Percentiles rank a stretch among this genome's conserved stretches.
phyloP scores from a whole-genome alignment of 2,888 invertebrate species.

The Petrolisthes manimaculis region DNA sequence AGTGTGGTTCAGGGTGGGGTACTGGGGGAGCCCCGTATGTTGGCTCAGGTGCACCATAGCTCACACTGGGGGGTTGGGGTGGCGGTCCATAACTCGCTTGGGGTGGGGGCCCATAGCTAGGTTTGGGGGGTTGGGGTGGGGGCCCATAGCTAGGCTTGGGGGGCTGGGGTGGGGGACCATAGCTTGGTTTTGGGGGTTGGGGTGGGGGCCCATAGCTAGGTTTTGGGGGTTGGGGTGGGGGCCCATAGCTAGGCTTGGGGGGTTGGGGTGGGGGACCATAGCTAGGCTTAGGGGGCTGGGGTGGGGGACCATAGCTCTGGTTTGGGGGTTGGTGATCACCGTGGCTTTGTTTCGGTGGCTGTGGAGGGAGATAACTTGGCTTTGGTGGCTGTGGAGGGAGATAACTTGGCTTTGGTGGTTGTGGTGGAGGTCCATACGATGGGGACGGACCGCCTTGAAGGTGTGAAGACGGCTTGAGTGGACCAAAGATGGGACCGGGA shows the following conservation, averaged over 20 bases:
- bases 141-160: background rate
- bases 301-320: slow-evolving; percentile 20
- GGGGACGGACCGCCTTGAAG: slow-evolving; percentile 12
- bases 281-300: background rate
- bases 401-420: background rate
- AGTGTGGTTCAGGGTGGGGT: background rate
- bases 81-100: background rate
- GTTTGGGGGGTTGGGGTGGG: background rate
- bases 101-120: background rate
- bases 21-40: slow-evolving; percentile 19
- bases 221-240: slow-evolving; percentile 23
- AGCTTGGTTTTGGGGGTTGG: background rate
- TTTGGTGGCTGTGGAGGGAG: background rate
- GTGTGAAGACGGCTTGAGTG: slow-evolving; percentile 27
- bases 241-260: slow-evolving; percentile 32
- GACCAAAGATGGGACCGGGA: slow-evolving; percentile 25
- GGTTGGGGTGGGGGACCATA: background rate
- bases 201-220: background rate
- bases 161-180: slow-evolving; percentile 31
- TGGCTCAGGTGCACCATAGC: background rate
- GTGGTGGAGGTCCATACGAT: slow-evolving; percentile 37
- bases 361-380: background rate
- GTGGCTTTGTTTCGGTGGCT: background rate
- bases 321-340: background rate
- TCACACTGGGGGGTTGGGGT: background rate